Evolutionary conservation across 2,888 invertebrate species (phyloP).

Genomic region (Drosophila paracracens): DNA sequence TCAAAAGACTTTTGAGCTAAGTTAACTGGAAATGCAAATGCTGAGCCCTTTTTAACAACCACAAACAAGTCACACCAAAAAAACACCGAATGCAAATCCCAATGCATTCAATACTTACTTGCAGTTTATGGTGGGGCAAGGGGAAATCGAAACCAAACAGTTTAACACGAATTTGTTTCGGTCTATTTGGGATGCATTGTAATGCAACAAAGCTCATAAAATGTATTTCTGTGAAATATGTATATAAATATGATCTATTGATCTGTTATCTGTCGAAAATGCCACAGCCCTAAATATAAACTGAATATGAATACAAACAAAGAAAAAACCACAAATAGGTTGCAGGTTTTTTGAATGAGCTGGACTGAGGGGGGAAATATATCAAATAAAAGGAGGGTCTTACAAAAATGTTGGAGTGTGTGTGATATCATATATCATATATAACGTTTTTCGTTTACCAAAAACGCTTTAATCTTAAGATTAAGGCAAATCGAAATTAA

Average conservation of each 20-base stretch:
- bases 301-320: background rate
- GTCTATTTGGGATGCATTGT: conserved; percentile 1
- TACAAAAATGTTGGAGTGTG: background rate
- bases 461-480: background rate
- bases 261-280: background rate
- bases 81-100: conserved; percentile 10
- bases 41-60: conserved; percentile 24
- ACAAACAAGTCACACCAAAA: conserved; percentile 1
- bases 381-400: background rate
- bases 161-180: conserved; percentile 27
- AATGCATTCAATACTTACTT: conserved; percentile 27
- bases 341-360: background rate
- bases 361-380: background rate
- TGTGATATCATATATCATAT: background rate
- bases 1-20: conserved; percentile 30
- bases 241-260: background rate
- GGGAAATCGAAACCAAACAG: conserved; percentile 15
- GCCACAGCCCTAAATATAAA: background rate
- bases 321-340: background rate
- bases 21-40: conserved; percentile 49
- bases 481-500: background rate
- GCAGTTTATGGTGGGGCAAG: background rate
- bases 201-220: conserved; percentile 2
- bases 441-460: background rate
- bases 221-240: background rate